Evolutionary conservation across 2,797 vertebrate species (phyloP).

Genomic region (Acanthopagrus latus): DNA sequence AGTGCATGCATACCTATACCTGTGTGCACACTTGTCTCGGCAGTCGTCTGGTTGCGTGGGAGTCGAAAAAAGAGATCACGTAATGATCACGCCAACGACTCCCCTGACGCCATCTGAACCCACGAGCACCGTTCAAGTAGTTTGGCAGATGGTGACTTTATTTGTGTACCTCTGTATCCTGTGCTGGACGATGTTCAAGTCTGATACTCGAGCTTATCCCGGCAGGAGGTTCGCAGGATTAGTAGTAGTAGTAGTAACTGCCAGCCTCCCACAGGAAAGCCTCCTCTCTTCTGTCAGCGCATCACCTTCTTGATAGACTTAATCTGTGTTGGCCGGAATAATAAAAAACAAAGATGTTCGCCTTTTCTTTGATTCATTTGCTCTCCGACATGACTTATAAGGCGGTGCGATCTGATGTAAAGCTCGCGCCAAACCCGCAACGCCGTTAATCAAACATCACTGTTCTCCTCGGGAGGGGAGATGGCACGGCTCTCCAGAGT

Average conservation of each 20-base stretch:
- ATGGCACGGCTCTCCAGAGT: constrained; percentile 2
- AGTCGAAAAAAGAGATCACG: constrained; percentile 7
- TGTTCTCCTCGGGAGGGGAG: constrained; percentile 13
- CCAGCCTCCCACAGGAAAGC: constrained; percentile 16
- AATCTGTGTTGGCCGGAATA: neutral
- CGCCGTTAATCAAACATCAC: constrained; percentile 15
- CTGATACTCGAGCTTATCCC: constrained; percentile 53
- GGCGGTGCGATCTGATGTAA: neutral
- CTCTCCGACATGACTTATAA: neutral
- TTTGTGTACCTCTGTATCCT: constrained; percentile 56
- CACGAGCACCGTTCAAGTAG: constrained; percentile 52
- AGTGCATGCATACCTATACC: neutral
- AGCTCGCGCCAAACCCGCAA: constrained; percentile 29
- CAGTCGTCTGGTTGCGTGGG: constrained; percentile 25
- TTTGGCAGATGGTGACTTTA: constrained; percentile 65
- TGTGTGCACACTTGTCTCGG: constrained; percentile 22
- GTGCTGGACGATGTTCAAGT: constrained; percentile 36
- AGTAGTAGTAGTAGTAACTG: constrained; percentile 26
- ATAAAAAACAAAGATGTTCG: neutral
- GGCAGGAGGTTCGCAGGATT: constrained; percentile 54
- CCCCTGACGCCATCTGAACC: constrained; percentile 49
- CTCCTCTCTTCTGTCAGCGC: neutral
- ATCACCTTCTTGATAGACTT: neutral
- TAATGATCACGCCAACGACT: constrained; percentile 50
- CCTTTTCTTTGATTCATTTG: constrained; percentile 16